phyloP scores from a whole-genome alignment of 2,888 invertebrate genomes.

The Netelia fuscicornis region DNA sequence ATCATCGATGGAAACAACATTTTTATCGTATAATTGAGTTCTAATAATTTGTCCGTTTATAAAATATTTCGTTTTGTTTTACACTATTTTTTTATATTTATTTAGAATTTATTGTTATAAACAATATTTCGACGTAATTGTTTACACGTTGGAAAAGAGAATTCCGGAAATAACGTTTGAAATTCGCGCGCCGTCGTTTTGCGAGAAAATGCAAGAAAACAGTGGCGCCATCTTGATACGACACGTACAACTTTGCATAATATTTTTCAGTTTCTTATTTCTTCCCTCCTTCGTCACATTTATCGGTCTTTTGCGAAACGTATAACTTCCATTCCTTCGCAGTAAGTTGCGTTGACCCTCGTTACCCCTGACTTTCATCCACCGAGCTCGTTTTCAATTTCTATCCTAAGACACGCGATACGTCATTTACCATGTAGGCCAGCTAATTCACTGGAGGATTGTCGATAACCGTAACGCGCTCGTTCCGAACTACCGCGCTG shows the following conservation, averaged over 20 bases:
- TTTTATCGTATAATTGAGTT: too few species aligned
- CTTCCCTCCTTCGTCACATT: background rate
- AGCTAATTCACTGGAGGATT: slow-evolving; percentile 29
- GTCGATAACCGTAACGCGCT: slow-evolving; percentile 52
- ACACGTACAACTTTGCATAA: background rate
- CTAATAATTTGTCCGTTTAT: too few species aligned
- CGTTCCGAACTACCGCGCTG: slow-evolving; percentile 52
- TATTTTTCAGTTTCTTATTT: background rate
- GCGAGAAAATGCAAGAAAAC: background rate
- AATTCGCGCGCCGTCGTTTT: too few species aligned
- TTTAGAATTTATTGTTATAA: too few species aligned
- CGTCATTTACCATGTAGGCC: slow-evolving; percentile 49
- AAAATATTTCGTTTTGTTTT: too few species aligned
- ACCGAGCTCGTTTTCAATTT: background rate
- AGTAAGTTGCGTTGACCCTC: slow-evolving; percentile 13
- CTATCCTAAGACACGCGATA: slow-evolving; percentile 1
- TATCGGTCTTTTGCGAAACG: background rate
- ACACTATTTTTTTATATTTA: too few species aligned
- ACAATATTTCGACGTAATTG: too few species aligned
- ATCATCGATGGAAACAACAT: too few species aligned
- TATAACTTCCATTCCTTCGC: background rate
- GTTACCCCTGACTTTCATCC: slow-evolving; percentile 26
- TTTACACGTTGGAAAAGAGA: too few species aligned
- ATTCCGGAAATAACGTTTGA: too few species aligned
- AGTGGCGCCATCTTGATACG: background rate